phyloP scores from a whole-genome alignment of 2,797 vertebrate species.

The Protonibea diacanthus region DNA sequence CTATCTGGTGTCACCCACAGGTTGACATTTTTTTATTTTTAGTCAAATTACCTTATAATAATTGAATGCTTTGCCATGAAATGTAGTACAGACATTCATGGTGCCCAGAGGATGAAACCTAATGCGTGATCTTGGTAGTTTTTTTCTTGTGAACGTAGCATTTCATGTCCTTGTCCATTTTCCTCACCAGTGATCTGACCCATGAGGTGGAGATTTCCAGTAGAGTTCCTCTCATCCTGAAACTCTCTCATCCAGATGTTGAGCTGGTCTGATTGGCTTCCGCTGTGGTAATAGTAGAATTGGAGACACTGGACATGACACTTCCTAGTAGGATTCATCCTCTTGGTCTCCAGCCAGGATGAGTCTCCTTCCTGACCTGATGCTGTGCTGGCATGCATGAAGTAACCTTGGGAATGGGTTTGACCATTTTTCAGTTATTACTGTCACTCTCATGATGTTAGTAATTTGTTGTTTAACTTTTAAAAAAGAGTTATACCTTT shows the following conservation, averaged over 20 bases:
- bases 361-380: constrained; percentile 64
- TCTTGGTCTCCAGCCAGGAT: constrained; percentile 84
- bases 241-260: constrained; percentile 88
- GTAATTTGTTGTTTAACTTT: too few relatives aligned
- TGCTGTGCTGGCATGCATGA: constrained; percentile 88
- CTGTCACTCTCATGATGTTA: too few relatives aligned
- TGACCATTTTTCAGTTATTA: too few relatives aligned
- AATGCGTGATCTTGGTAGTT: too few relatives aligned
- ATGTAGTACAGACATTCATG: not conserved
- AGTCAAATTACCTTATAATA: too few relatives aligned
- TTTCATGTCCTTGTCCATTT: not conserved
- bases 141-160: too few relatives aligned
- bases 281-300: constrained; percentile 90
- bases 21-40: too few relatives aligned
- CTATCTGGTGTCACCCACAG: too few relatives aligned
- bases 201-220: constrained; percentile 39
- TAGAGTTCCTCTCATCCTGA: constrained; percentile 36
- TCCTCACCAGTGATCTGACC: constrained; percentile 62
- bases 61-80: not conserved
- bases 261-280: constrained; percentile 79
- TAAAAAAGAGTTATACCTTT: too few relatives aligned
- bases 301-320: constrained; percentile 89
- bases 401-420: constrained; percentile 75
- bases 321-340: constrained; percentile 82
- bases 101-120: not conserved